These are phyloP conservation scores for Meghimatium bilineatum DNA, from an alignment of 2,888 invertebrate species.

Conservation along the genomic window DNA sequence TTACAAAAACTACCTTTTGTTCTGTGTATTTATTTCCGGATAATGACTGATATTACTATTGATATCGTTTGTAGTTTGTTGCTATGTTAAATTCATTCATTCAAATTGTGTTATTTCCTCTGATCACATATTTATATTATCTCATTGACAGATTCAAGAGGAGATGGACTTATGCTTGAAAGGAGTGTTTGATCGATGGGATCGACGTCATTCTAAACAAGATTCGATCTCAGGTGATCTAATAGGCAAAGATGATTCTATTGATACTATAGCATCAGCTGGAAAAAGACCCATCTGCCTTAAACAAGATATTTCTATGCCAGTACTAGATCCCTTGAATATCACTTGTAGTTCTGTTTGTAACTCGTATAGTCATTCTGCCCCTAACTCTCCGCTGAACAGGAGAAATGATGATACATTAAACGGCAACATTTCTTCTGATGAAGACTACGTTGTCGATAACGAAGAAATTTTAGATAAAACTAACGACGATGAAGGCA, in stretches of 20 bases:
- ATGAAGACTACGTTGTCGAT: not conserved
- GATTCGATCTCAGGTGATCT: not conserved
- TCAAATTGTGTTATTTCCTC: no score
- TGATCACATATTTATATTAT: no score
- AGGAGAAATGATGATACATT: not conserved
- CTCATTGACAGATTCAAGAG: constrained; percentile 60
- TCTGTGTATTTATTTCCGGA: no score
- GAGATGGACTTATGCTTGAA: constrained; percentile 68
- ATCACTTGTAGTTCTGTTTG: no score
- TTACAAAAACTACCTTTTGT: no score
- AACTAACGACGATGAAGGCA: constrained; percentile 35
- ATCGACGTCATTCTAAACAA: not conserved
- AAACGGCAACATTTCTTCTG: not conserved
- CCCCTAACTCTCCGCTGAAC: constrained; percentile 40
- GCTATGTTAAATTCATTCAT: no score
- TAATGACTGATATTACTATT: no score
- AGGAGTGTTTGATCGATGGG: constrained; percentile 39
- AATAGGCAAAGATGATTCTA: not conserved
- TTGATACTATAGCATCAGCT: not conserved
- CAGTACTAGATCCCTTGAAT: constrained; percentile 2
- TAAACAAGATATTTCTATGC: constrained; percentile 1
- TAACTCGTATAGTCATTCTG: constrained; percentile 25
- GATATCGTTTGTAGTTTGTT: no score
- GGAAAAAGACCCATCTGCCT: not conserved
- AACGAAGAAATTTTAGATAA: constrained; percentile 11